Percentiles rank a stretch among this genome's conserved stretches.
Evolutionary conservation across 1,140 invertebrate species (phyloP).

Genomic region (Dufourea novaeangliae): DNA sequence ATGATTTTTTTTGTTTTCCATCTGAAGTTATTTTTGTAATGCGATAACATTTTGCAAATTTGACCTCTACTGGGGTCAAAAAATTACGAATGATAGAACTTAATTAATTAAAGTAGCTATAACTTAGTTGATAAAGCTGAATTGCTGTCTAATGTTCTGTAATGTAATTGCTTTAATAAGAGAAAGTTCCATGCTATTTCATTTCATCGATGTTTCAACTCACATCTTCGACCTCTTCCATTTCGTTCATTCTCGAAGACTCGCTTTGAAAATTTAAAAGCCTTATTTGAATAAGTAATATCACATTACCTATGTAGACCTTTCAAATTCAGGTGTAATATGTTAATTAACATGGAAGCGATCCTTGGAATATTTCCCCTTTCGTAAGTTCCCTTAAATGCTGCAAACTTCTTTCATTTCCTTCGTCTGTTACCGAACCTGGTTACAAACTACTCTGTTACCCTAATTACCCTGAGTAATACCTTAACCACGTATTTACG

Average conservation of each 20-base stretch:
- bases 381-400: slow-evolving; percentile 24
- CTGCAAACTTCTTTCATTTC: slow-evolving; percentile 51
- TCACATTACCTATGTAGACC: slow-evolving; percentile 22
- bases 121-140: too few relatives aligned
- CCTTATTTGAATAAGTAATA: slow-evolving; percentile 45
- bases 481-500: slow-evolving; percentile 14
- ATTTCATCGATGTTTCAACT: slow-evolving; percentile 39
- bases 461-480: slow-evolving; percentile 1
- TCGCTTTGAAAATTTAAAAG: background rate
- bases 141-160: slow-evolving; percentile 27
- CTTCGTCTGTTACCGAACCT: slow-evolving; percentile 35
- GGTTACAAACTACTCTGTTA: slow-evolving; percentile 52
- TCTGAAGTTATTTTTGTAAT: too few relatives aligned
- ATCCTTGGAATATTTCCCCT: slow-evolving; percentile 15
- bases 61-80: too few relatives aligned
- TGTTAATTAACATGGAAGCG: slow-evolving; percentile 57
- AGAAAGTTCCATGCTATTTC: background rate
- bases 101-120: slow-evolving; percentile 19
- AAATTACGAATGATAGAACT: slow-evolving; percentile 26
- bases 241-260: background rate
- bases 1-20: too few relatives aligned
- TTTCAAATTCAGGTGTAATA: slow-evolving; percentile 42
- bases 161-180: slow-evolving; percentile 22
- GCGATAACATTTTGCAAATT: too few relatives aligned
- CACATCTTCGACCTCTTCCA: slow-evolving; percentile 11